Conservation (phyloP, 1,140 invertebrate genomes). For the Mizuhopecten yessoensis region DNA sequence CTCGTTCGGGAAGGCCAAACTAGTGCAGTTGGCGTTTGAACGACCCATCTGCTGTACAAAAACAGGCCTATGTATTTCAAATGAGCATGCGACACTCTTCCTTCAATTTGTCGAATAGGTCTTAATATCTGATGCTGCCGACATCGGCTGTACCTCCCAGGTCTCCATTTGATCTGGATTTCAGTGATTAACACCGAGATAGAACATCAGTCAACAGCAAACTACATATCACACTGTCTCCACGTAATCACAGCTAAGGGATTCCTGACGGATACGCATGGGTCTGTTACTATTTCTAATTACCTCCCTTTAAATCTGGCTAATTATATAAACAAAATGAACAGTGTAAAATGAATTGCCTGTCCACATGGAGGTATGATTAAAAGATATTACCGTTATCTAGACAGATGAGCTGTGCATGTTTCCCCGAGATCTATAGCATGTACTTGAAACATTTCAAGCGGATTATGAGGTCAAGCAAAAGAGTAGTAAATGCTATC, state of each 20-base stretch:
- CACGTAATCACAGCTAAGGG: background rate
- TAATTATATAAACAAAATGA: background rate
- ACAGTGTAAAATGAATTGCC: background rate
- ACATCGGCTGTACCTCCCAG: background rate
- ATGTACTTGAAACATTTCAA: too few relatives aligned
- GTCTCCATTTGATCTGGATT: background rate
- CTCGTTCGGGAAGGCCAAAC: background rate
- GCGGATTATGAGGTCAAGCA: too few relatives aligned
- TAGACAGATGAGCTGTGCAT: background rate
- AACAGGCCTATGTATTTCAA: background rate
- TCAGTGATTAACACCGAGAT: background rate
- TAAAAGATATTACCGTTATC: background rate
- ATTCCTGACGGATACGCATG: background rate
- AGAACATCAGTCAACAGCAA: background rate
- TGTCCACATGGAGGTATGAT: background rate
- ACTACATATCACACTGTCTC: background rate
- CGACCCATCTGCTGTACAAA: background rate
- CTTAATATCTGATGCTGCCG: background rate
- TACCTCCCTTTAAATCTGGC: background rate
- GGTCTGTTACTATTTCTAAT: background rate
- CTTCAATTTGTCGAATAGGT: background rate
- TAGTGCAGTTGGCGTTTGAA: background rate
- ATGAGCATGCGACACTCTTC: background rate
- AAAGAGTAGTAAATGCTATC: too few relatives aligned
- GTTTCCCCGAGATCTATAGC: too few relatives aligned